Percentiles rank a stretch among this genome's conserved stretches.
Conservation (phyloP, 2,888 invertebrate genomes). For the Drosophila lacicola region DNA sequence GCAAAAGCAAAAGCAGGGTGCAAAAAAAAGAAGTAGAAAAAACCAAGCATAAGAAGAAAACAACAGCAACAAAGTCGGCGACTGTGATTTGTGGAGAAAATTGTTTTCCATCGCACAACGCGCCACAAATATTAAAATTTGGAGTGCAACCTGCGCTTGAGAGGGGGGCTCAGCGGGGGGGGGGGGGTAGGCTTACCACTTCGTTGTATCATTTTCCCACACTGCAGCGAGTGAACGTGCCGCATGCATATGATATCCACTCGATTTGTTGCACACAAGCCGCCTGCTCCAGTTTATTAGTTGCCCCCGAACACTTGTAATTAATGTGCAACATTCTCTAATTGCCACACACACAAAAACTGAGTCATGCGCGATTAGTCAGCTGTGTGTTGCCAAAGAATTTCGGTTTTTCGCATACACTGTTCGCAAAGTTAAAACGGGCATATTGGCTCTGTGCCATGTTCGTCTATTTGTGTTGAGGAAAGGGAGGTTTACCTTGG, state of each 20-base stretch:
- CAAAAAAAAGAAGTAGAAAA: slow-evolving; percentile 20
- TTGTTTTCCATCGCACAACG: slow-evolving; percentile 55
- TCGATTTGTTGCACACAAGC: slow-evolving; percentile 29
- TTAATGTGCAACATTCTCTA: slow-evolving; percentile 66
- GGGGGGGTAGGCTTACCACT: not conserved
- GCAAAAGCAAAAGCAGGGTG: slow-evolving; percentile 54
- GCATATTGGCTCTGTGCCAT: not conserved
- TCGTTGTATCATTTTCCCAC: slow-evolving; percentile 42
- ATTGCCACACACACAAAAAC: slow-evolving; percentile 38
- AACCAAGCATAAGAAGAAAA: slow-evolving; percentile 11
- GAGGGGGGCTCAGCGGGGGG: not conserved
- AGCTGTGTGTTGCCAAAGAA: slow-evolving; percentile 59
- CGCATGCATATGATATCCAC: slow-evolving; percentile 36
- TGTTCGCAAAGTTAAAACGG: not conserved
- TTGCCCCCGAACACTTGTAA: slow-evolving; percentile 33
- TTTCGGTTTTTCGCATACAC: slow-evolving; percentile 15
- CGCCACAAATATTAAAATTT: slow-evolving; percentile 27
- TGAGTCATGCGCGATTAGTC: slow-evolving; percentile 76
- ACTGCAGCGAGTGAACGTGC: slow-evolving; percentile 47
- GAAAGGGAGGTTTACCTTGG: no score
- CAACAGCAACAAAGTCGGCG: slow-evolving; percentile 1
- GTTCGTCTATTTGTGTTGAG: not conserved
- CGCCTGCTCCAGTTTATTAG: slow-evolving; percentile 44
- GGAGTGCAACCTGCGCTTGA: slow-evolving; percentile 23
- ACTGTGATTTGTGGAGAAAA: slow-evolving; percentile 53